Conservation (phyloP, 2,113 vertebrate genomes). For the Tringa solitaria region DNA sequence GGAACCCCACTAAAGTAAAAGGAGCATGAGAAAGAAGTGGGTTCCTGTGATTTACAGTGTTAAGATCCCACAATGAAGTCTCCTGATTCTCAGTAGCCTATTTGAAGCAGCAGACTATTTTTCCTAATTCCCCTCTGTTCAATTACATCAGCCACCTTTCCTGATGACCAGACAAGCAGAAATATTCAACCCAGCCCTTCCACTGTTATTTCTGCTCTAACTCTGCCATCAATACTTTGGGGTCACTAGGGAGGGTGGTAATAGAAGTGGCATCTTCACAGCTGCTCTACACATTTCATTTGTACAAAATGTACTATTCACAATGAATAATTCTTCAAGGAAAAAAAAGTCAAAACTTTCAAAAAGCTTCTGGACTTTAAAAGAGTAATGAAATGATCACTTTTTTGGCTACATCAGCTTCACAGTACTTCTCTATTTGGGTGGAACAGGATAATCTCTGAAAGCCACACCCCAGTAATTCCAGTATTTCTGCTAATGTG, state of each 20-base stretch:
- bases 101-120: not conserved
- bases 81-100: not conserved
- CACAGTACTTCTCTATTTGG: constrained; percentile 4
- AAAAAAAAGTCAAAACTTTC: not conserved
- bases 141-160: not conserved
- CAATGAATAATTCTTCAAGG: not conserved
- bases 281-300: not conserved
- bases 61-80: not conserved
- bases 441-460: constrained; percentile 43
- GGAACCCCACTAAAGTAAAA: not conserved
- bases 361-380: not conserved
- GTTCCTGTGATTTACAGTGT: not conserved
- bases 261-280: not conserved
- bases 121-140: not conserved
- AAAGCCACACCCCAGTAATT: constrained; percentile 52
- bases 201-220: not conserved
- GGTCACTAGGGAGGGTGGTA: not conserved
- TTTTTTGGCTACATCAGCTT: not conserved
- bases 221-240: not conserved
- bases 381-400: not conserved
- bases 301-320: not conserved
- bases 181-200: not conserved
- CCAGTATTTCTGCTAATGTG: constrained; percentile 55
- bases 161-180: not conserved
- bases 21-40: not conserved